phyloP scores from a whole-genome alignment of 2,888 invertebrate species.

The Cantharis lateralis region DNA sequence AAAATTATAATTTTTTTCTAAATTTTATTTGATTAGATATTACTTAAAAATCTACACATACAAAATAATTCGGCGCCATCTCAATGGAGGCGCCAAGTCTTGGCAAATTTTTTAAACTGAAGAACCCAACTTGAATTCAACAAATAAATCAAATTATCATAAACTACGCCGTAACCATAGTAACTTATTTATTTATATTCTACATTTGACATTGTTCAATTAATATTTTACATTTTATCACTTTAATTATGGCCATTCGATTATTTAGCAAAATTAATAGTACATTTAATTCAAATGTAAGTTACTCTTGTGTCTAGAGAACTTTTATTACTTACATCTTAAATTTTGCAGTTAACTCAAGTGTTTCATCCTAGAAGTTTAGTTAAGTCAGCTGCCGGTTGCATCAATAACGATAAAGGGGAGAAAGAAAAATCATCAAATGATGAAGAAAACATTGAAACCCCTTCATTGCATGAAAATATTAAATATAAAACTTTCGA shows the following conservation, averaged over 20 bases:
- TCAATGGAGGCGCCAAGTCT: no score
- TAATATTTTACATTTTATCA: slow-evolving; percentile 19
- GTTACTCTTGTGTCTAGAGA: neutral
- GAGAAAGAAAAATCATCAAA: neutral
- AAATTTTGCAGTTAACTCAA: neutral
- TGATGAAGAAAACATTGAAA: neutral
- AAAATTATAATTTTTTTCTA: neutral
- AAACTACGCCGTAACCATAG: slow-evolving; percentile 10
- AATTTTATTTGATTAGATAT: no score
- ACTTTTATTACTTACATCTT: neutral
- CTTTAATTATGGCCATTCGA: slow-evolving; percentile 37
- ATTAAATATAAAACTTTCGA: slow-evolving; percentile 10
- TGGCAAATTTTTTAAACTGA: no score
- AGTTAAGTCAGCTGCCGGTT: neutral
- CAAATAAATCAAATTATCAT: slow-evolving; percentile 2
- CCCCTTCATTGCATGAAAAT: neutral
- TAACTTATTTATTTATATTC: slow-evolving; percentile 24
- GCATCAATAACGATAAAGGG: neutral
- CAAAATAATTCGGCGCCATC: no score
- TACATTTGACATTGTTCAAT: slow-evolving; percentile 30
- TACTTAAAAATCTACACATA: no score
- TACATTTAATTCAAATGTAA: slow-evolving; percentile 36
- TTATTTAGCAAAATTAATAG: slow-evolving; percentile 39
- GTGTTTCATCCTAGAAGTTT: neutral
- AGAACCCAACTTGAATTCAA: neutral